Evolutionary conservation across 2,113 vertebrate genomes (phyloP).

Genomic region (Tursiops truncatus): DNA sequence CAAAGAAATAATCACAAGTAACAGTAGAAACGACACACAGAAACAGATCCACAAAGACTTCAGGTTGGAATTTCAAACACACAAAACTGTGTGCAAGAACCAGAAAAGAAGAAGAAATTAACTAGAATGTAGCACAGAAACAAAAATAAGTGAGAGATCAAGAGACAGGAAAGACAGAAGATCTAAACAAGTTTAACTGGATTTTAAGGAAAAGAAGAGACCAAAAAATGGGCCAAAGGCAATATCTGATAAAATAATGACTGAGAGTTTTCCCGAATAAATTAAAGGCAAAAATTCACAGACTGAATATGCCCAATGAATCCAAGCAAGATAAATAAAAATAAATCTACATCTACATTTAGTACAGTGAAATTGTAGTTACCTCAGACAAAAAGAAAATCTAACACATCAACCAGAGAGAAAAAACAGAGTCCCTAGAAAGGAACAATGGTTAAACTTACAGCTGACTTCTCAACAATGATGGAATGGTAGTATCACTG

Average conservation of each 20-base stretch:
- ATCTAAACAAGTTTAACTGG: background rate
- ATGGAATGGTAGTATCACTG: background rate
- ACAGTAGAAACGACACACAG: background rate
- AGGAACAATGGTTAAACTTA: background rate
- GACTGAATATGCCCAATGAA: background rate
- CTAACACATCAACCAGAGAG: background rate
- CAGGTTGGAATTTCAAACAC: background rate
- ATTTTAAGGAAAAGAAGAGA: background rate
- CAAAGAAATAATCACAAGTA: background rate
- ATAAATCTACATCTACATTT: background rate
- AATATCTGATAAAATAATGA: background rate
- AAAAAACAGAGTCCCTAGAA: background rate
- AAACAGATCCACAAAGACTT: background rate
- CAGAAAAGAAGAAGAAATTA: too few species aligned
- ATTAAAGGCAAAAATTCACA: background rate
- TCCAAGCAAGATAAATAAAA: background rate
- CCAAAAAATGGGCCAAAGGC: background rate
- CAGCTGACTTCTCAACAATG: background rate
- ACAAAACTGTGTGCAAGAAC: background rate
- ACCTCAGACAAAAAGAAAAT: background rate
- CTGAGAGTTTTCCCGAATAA: background rate
- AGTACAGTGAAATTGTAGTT: background rate
- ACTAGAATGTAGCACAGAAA: background rate
- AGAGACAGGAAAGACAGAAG: background rate
- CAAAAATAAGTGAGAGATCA: background rate